Percentiles rank a stretch among this genome's conserved stretches.
Evolutionary conservation across 2,888 invertebrate species (phyloP).

Genomic region (Cynaeus angustus): DNA sequence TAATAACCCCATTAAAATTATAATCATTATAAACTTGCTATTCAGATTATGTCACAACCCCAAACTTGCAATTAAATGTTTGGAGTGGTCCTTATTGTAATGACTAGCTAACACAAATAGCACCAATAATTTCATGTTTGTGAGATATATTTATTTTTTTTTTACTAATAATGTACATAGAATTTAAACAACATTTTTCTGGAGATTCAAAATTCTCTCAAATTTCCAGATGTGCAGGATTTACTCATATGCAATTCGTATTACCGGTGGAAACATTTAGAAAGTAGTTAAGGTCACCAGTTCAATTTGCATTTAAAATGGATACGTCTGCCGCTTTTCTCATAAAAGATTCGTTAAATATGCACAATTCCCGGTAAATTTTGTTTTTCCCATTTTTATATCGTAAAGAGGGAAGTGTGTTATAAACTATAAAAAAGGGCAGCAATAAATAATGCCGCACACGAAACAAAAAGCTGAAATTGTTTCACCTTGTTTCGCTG

Average conservation of each 20-base stretch:
- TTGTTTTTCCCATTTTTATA: slow-evolving; percentile 17
- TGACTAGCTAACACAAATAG: too few relatives aligned
- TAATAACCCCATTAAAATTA: too few relatives aligned
- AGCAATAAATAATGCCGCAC: slow-evolving; percentile 29
- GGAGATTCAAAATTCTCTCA: not conserved
- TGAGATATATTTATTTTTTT: too few relatives aligned
- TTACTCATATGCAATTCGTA: slow-evolving; percentile 28
- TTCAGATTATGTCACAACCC: too few relatives aligned
- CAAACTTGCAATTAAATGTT: too few relatives aligned
- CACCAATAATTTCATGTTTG: too few relatives aligned
- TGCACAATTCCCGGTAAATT: slow-evolving; percentile 36
- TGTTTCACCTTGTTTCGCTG: slow-evolving; percentile 19
- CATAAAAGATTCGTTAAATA: slow-evolving; percentile 36
- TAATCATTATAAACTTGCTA: too few relatives aligned
- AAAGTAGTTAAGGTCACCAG: slow-evolving; percentile 24
- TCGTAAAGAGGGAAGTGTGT: slow-evolving; percentile 35
- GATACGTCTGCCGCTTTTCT: slow-evolving; percentile 11
- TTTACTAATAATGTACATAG: too few relatives aligned
- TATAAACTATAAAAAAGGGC: slow-evolving; percentile 34
- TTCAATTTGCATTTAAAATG: slow-evolving; percentile 44
- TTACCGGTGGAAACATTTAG: slow-evolving; percentile 13
- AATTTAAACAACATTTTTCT: too few relatives aligned
- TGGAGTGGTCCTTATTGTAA: too few relatives aligned
- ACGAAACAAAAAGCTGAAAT: slow-evolving; percentile 24
- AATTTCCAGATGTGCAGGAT: not conserved